Evolutionary conservation across 2,888 invertebrate genomes (phyloP), one percentile per base, ranked within the genome.

Genomic region (Leptarthrus brevirostris): DNA sequence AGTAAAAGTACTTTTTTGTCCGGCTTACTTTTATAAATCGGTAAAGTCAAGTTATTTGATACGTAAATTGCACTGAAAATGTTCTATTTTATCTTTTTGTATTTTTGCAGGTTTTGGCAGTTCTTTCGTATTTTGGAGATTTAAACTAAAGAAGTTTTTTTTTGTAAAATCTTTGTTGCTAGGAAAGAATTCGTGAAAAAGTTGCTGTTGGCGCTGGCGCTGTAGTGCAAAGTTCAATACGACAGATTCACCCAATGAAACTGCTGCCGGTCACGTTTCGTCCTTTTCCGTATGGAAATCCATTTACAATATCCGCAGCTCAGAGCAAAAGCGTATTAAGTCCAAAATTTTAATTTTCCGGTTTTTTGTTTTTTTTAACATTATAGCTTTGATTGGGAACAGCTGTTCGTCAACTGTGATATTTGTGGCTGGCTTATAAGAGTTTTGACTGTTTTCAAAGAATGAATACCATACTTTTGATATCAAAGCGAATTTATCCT

Each of bases 71-170:
- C 1, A 3, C 6, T 3, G 5, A 18, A 20, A 52, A 6, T 3
- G 49, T 20, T 20, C 5, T 49, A 69, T 26, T 3, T 30, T 16
- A 69, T 49, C 34, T 26, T 24, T 49, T 2, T 22, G 0, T 26
- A 26, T 20, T 26, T 69, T 47, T 16, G 76, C 53, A 1, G n/a
- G 40, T 40, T 8, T 40, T 0, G 40, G 40, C 1, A 40, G 0
- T 40, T 40, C 40, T 40, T 12, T 1, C n/a, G 1, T 40, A 1
- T n/a, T 0, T 2, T 12, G 0, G 40, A 0, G 2, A 78, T 79
- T 76, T 77, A 78, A 79, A 79, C 78, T 72, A 79, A 36, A 0
- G 76, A 75, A 58, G 77, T 79, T 74, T 74, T 77, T 79, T 80
- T 78, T 66, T 72, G 74, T 70, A 76, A 20, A 52, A 77, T 74